phyloP scores from a whole-genome alignment of 2,888 invertebrate species.

The Nomada ruficornis region DNA sequence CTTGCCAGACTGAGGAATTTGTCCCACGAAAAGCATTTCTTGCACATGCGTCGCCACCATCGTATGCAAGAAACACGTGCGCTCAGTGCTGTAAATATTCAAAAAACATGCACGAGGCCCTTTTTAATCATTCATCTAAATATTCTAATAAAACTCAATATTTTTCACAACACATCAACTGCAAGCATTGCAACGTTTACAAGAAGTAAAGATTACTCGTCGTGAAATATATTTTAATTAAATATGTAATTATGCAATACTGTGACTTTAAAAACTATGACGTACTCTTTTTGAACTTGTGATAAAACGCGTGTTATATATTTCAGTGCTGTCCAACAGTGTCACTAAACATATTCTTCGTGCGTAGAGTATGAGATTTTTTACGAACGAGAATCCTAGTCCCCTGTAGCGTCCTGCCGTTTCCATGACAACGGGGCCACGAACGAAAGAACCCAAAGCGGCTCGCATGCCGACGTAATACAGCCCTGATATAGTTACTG shows the following conservation, averaged over 20 bases:
- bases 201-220: background rate
- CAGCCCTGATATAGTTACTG: background rate
- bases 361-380: too few species aligned
- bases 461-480: too few species aligned
- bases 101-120: background rate
- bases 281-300: background rate
- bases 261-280: background rate
- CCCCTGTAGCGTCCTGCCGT: too few species aligned
- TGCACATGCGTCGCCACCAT: slow-evolving; percentile 55
- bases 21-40: slow-evolving; percentile 53
- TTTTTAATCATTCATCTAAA: background rate
- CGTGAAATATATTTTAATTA: background rate
- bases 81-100: slow-evolving; percentile 32
- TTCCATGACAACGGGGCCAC: too few species aligned
- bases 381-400: too few species aligned
- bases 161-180: background rate
- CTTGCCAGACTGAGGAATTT: slow-evolving; percentile 55
- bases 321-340: too few species aligned
- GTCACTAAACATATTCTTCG: too few species aligned
- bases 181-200: background rate
- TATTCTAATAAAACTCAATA: background rate
- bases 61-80: slow-evolving; percentile 52
- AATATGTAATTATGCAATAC: background rate
- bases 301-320: too few species aligned
- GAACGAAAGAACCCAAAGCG: too few species aligned